A percentile compares a stretch with the other conserved stretches of the same genome.
These are phyloP conservation scores for Jaculus jaculus DNA, from an alignment of 2,113 vertebrate species.

Conservation along the genomic window DNA sequence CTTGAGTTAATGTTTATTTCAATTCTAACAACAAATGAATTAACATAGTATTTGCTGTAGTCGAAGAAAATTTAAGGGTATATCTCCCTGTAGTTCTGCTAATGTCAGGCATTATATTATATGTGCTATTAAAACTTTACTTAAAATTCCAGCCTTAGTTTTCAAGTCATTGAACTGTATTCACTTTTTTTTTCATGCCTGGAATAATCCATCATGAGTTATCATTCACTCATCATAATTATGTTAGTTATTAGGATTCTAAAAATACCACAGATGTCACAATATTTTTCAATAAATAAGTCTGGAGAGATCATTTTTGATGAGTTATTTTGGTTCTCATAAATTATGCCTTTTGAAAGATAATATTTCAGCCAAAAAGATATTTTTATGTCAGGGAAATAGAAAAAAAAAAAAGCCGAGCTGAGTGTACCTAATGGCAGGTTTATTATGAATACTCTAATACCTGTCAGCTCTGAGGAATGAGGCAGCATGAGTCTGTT, in stretches of 20 bases:
- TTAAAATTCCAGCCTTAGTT: not conserved
- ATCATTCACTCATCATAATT: slow-evolving; percentile 8
- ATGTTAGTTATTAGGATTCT: slow-evolving; percentile 29
- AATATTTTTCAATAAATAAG: slow-evolving; percentile 42
- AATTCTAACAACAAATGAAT: not conserved
- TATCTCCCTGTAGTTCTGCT: not conserved
- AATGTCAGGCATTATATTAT: not conserved
- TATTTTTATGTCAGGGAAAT: slow-evolving; percentile 43
- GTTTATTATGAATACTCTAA: slow-evolving; percentile 72
- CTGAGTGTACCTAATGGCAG: slow-evolving; percentile 36
- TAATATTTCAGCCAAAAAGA: slow-evolving; percentile 64
- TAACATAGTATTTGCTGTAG: not conserved
- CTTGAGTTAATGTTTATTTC: not conserved
- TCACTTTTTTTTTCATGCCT: not conserved
- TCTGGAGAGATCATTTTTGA: not conserved
- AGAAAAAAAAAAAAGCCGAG: slow-evolving; percentile 63
- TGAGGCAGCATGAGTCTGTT: slow-evolving; percentile 56
- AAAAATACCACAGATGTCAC: slow-evolving; percentile 10
- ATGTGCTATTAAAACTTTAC: not conserved
- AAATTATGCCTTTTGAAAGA: slow-evolving; percentile 67
- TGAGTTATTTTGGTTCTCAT: slow-evolving; percentile 33
- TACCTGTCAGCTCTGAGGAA: slow-evolving; percentile 77
- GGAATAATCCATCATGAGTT: not conserved
- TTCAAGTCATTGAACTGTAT: not conserved
- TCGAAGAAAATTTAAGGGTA: not conserved